These are phyloP conservation scores for Lophotis ruficrista DNA, from an alignment of 2,113 vertebrate species.

Conservation along the genomic window DNA sequence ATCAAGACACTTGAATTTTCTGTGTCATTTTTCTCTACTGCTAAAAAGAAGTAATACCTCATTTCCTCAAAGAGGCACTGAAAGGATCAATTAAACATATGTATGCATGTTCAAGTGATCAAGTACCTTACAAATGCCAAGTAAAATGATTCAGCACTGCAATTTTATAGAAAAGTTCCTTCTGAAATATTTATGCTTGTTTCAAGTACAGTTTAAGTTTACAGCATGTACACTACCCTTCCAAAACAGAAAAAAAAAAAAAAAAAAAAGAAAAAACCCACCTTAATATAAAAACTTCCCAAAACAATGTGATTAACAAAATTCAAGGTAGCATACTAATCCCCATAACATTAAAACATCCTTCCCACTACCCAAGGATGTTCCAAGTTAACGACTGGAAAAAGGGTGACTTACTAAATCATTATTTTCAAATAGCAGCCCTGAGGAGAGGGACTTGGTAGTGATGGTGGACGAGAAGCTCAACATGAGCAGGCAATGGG, in stretches of 20 bases:
- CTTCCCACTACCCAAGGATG: background rate
- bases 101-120: background rate
- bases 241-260: background rate
- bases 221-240: background rate
- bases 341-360: background rate
- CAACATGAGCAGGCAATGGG: no score
- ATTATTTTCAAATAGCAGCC: background rate
- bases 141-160: background rate
- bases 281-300: background rate
- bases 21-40: background rate
- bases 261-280: no score
- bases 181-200: background rate
- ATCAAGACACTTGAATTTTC: conserved; percentile 17
- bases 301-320: background rate
- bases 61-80: background rate
- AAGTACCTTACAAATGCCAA: conserved; percentile 7
- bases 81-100: conserved; percentile 30
- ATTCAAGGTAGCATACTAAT: background rate
- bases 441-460: no score
- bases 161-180: background rate
- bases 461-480: no score
- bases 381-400: background rate
- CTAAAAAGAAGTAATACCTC: background rate
- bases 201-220: background rate
- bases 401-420: background rate